Conservation (phyloP, 2,113 vertebrate genomes). For the Geococcyx californianus region DNA sequence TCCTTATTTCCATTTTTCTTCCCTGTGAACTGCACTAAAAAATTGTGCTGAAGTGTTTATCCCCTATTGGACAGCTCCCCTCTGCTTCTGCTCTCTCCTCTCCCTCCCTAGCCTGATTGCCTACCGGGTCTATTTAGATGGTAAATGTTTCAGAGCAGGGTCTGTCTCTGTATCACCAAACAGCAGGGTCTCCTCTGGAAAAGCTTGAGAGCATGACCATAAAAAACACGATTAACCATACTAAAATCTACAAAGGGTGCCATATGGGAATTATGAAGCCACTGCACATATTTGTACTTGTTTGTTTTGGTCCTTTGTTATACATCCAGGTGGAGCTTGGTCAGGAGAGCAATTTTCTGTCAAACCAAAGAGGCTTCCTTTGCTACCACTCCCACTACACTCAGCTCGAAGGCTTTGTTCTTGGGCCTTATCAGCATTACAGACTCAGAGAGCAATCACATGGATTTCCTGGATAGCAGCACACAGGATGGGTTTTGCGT, state of each 20-base stretch:
- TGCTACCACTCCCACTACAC: not conserved
- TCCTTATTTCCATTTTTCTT: not conserved
- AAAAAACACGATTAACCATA: not conserved
- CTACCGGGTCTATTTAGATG: not conserved
- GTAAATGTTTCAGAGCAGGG: not conserved
- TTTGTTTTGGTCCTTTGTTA: conserved; percentile 49
- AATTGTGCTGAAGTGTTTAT: not conserved
- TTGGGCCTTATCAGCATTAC: conserved; percentile 31
- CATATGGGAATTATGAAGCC: not conserved
- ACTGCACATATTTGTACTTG: not conserved
- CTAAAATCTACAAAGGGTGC: conserved; percentile 20
- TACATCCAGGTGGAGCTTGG: not conserved
- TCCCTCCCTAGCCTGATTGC: not conserved
- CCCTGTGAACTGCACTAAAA: not conserved
- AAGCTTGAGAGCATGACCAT: not conserved
- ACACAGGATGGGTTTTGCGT: conserved; percentile 7
- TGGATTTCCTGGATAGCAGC: conserved; percentile 35
- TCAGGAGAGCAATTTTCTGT: not conserved
- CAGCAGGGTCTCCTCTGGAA: not conserved
- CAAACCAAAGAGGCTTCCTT: conserved; percentile 24
- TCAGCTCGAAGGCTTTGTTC: conserved; percentile 48
- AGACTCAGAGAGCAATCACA: not conserved
- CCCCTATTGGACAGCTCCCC: not conserved
- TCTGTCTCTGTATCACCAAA: not conserved
- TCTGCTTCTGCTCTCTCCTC: not conserved